phyloP scores from a whole-genome alignment of 2,113 vertebrate genomes.

The Ammodytes dubius region DNA sequence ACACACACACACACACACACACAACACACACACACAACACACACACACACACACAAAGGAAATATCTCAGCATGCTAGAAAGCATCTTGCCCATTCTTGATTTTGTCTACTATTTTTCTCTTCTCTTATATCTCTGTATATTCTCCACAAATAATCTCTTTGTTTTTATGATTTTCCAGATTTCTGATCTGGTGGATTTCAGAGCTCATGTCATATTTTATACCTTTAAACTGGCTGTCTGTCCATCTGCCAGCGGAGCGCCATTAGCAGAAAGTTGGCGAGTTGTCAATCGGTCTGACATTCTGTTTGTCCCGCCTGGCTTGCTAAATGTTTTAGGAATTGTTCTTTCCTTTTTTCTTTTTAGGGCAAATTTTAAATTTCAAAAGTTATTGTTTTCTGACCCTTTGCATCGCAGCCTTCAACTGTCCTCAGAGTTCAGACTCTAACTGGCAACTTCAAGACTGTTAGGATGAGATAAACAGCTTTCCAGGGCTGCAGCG shows the following conservation, averaged over 20 bases:
- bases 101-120: neutral
- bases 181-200: too few relatives aligned
- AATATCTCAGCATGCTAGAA: neutral
- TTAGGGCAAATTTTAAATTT: constrained; percentile 28
- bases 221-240: constrained; percentile 12
- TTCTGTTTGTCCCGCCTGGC: constrained; percentile 26
- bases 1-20: too few relatives aligned
- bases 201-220: too few relatives aligned
- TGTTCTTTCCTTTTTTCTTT: neutral
- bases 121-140: neutral
- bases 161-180: too few relatives aligned
- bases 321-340: constrained; percentile 43
- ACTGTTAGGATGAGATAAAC: constrained; percentile 55
- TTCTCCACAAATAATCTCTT: neutral
- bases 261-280: constrained; percentile 15
- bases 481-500: constrained; percentile 35
- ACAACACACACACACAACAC: constrained; percentile 16
- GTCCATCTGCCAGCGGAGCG: neutral
- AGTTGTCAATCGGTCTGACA: constrained; percentile 52
- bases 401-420: constrained; percentile 19
- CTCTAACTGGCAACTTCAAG: constrained; percentile 43
- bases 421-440: constrained; percentile 42
- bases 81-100: neutral
- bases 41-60: neutral
- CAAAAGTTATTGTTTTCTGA: constrained; percentile 46